A percentile compares a stretch with the other conserved stretches of the same genome.
Conservation (phyloP, 1,140 invertebrate genomes). For the Drosophila orosa region DNA sequence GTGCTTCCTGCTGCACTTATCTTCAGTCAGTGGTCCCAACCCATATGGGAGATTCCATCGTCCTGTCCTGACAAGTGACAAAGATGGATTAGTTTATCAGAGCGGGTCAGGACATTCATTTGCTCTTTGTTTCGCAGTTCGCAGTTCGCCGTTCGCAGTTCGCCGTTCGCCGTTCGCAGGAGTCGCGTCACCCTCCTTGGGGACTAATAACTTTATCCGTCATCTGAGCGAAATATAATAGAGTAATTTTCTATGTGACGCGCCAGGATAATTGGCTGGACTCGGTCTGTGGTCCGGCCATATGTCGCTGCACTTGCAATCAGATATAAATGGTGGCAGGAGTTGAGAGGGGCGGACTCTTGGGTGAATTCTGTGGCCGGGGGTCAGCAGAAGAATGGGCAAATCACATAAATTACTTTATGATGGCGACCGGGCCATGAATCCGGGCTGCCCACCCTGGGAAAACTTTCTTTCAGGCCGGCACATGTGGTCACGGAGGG, state of each 20-base stretch:
- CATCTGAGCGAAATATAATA: conserved; percentile 68
- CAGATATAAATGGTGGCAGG: conserved; percentile 47
- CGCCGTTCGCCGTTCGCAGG: not conserved
- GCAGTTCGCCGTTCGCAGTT: not conserved
- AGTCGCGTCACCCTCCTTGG: conserved; percentile 25
- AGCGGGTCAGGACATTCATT: conserved; percentile 58
- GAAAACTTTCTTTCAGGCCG: conserved; percentile 41
- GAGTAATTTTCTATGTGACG: conserved; percentile 74
- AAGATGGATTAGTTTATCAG: conserved; percentile 70
- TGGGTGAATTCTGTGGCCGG: not conserved
- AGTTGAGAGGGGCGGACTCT: not conserved
- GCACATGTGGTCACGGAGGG: conserved; percentile 72
- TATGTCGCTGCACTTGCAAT: conserved; percentile 78
- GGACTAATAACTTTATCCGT: conserved; percentile 75
- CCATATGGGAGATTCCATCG: conserved; percentile 38
- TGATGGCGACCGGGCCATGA: conserved; percentile 70
- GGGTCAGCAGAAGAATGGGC: conserved; percentile 40
- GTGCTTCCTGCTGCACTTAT: conserved; percentile 1
- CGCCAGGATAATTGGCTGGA: conserved; percentile 63
- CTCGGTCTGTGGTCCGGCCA: conserved; percentile 46
- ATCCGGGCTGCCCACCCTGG: conserved; percentile 44
- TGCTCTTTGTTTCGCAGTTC: conserved; percentile 41
- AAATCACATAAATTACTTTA: conserved; percentile 83
- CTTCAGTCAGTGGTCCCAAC: not conserved
- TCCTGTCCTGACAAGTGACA: conserved; percentile 54